A percentile compares a stretch with the other conserved stretches of the same genome.
These are phyloP conservation scores for Telenomus remus DNA, from an alignment of 1,140 invertebrate genomes.

Conservation along the genomic window DNA sequence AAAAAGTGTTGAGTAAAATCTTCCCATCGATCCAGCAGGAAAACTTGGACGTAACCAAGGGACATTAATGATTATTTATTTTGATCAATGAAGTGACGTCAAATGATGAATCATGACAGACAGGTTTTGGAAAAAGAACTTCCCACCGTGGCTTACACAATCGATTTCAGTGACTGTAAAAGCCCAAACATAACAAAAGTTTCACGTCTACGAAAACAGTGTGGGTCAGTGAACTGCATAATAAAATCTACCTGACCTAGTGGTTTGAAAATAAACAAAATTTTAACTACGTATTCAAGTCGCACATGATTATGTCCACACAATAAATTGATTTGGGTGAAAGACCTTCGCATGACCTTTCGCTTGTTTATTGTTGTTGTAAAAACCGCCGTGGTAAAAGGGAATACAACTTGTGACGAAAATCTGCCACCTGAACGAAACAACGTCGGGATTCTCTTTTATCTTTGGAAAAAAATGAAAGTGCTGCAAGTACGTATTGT, in stretches of 20 bases:
- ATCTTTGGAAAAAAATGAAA: slow-evolving; percentile 33
- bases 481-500: slow-evolving; percentile 11
- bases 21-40: too few species aligned
- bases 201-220: slow-evolving; percentile 23
- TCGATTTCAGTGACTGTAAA: too few species aligned
- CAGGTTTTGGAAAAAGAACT: slow-evolving; percentile 7
- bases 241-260: slow-evolving; percentile 29
- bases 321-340: background rate
- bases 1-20: too few species aligned
- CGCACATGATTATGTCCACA: background rate
- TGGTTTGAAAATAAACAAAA: slow-evolving; percentile 4
- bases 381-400: too few species aligned
- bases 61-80: slow-evolving; percentile 12
- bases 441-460: too few species aligned
- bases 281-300: too few species aligned
- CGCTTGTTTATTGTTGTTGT: too few species aligned
- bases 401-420: too few species aligned
- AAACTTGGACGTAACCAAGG: slow-evolving; percentile 2
- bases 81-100: slow-evolving; percentile 16
- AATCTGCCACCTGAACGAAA: too few species aligned
- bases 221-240: slow-evolving; percentile 18
- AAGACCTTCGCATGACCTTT: too few species aligned
- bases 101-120: slow-evolving; percentile 14
- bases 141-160: slow-evolving; percentile 22
- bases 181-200: slow-evolving; percentile 2